A percentile compares a stretch with the other conserved stretches of the same genome.
These are phyloP conservation scores for Agrilus mali DNA, from an alignment of 2,888 invertebrate genomes.

Conservation along the genomic window DNA sequence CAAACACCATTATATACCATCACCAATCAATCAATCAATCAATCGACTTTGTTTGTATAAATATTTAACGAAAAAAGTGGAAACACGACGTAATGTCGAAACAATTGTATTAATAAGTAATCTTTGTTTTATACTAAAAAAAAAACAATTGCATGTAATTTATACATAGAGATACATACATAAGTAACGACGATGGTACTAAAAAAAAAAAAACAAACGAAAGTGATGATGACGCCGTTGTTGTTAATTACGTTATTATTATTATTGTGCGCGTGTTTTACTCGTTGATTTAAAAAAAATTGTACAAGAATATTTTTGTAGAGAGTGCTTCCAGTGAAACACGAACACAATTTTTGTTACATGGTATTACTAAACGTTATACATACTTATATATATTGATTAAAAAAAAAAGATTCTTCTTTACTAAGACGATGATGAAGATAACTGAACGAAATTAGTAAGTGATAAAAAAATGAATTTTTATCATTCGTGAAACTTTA, in stretches of 20 bases:
- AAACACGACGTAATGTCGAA: conserved; percentile 3
- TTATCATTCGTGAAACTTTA: conserved; percentile 3
- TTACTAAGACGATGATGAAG: no score
- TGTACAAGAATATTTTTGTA: no score
- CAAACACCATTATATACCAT: conserved; percentile 3
- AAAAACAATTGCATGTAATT: no score
- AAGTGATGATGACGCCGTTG: conserved; percentile 6
- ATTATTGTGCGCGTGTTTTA: conserved; percentile 3
- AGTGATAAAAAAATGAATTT: no score
- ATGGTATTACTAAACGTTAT: conserved; percentile 4
- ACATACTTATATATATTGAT: conserved; percentile 5
- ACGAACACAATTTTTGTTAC: no score
- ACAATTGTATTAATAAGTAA: conserved; percentile 13
- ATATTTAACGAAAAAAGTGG: neutral
- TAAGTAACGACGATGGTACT: conserved; percentile 18
- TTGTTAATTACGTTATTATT: conserved; percentile 12
- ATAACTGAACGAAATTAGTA: no score
- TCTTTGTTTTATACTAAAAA: conserved; percentile 18
- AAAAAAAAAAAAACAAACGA: conserved; percentile 3
- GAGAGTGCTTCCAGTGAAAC: no score
- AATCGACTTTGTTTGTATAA: neutral
- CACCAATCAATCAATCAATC: neutral
- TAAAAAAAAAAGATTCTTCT: no score
- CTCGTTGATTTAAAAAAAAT: neutral
- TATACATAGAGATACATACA: conserved; percentile 7